Base-by-base conservation (phyloP, 2,888 invertebrate species). In the Perizoma flavofasciatum region DNA sequence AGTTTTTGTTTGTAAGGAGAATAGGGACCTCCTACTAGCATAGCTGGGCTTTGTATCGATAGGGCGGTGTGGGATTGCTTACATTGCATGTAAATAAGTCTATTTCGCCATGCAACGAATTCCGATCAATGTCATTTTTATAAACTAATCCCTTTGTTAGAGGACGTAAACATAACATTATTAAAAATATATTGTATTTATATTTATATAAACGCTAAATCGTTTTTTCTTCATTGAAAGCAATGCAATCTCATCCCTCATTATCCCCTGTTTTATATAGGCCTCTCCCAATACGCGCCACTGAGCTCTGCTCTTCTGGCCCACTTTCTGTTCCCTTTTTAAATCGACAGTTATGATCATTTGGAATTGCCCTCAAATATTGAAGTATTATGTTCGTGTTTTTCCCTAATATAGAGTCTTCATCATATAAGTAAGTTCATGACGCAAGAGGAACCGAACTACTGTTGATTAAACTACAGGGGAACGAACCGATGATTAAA, bases 31-130 rank as follows among this genome's bases (percentile, higher is more conserved):
- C 77, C 75, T 80, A 79, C 47, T 54, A 79, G 79, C 82, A 82
- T 82, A 77, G 74, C 72, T 47, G 55, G 58, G 57, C 57, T 61
- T 66, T 66, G 65, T 65, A 79, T 81, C 76, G 68, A 73, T 70
- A 65, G 67, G 60, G 69, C 64, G 59, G 69, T 75, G 79, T 79
- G 73, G 81, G 74, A 72, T 75, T 77, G 83, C 81, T 87, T n/a
- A n/a, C n/a, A n/a, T n/a, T n/a, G n/a, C n/a, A n/a, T 86, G 79
- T 79, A 74, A 82, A 88, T 66, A 72, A 74, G 74, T 60, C 64
- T 78, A 75, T 86, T 85, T 87, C 76, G 82, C 76, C 86, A 85
- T 75, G 81, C 75, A 86, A 83, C 58, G 70, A 79, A 81, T 83
- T 79, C 79, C 74, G 61, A 49, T 63, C 72, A 68, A 62, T 76